A percentile compares a stretch with the other conserved stretches of the same genome.
These are phyloP conservation scores for Bursaphelenchus mucronatus DNA, from an alignment of 1,140 invertebrate species.

Conservation along the genomic window DNA sequence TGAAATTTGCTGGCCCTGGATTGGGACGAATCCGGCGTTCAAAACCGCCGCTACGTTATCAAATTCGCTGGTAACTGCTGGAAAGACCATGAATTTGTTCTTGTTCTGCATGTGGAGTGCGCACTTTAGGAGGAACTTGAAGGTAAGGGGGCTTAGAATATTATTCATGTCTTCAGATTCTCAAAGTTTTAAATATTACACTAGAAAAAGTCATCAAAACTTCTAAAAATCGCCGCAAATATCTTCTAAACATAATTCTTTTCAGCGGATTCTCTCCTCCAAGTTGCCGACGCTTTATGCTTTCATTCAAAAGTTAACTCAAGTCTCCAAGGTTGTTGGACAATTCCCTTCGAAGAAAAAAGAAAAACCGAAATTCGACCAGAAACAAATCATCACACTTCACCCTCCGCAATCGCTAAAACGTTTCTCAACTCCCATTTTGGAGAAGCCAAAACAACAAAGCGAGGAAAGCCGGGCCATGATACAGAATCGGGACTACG, in stretches of 20 bases:
- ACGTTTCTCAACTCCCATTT: not conserved
- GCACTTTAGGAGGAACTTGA: conserved; percentile 44
- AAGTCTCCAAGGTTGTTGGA: no score
- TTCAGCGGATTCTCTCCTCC: no score
- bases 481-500: not conserved
- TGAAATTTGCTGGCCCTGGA: conserved; percentile 39
- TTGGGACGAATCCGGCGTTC: conserved; percentile 23
- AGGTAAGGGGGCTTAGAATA: no score
- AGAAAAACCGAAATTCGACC: not conserved
- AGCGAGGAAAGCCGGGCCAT: not conserved
- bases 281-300: no score
- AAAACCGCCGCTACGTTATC: conserved; percentile 37
- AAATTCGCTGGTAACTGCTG: conserved; percentile 41
- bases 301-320: no score
- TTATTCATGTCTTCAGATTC: conserved; percentile 12
- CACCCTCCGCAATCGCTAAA: not conserved
- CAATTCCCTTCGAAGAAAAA: no score
- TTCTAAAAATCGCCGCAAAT: conserved; percentile 1
- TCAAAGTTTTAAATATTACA: conserved; percentile 2
- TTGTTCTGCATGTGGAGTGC: conserved; percentile 48
- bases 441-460: not conserved
- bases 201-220: not conserved
- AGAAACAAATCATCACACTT: conserved; percentile 4
- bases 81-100: conserved; percentile 43
- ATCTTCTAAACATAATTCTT: not conserved